Evolutionary conservation across 2,888 invertebrate species (phyloP).

Genomic region (Trichopria drosophilae): DNA sequence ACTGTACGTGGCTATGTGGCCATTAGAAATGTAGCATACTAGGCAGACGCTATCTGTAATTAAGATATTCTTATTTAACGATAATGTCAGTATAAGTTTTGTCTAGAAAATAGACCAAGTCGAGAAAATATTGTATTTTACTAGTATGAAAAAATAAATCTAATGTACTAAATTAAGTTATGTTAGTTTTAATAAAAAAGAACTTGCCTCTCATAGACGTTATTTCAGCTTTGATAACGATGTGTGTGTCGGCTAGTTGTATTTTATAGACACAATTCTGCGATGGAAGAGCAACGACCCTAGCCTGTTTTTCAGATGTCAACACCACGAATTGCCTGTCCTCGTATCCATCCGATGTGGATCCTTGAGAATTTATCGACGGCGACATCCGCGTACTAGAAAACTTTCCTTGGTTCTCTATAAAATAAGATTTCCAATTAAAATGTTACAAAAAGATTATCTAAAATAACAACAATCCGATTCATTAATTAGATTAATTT

Average conservation of each 20-base stretch:
- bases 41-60: conserved; percentile 90
- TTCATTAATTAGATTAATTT: too few species aligned
- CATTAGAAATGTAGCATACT: conserved; percentile 91
- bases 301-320: conserved; percentile 92
- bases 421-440: conserved; percentile 26
- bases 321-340: conserved; percentile 93
- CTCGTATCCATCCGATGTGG: conserved; percentile 61
- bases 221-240: conserved; percentile 92
- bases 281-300: conserved; percentile 91
- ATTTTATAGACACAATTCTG: conserved; percentile 93
- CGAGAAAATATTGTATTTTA: neutral
- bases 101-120: neutral
- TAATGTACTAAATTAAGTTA: neutral
- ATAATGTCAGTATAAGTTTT: too few species aligned
- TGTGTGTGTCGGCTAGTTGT: conserved; percentile 89
- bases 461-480: too few species aligned
- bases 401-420: conserved; percentile 49
- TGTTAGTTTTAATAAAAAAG: neutral
- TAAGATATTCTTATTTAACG: too few species aligned
- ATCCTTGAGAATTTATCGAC: conserved; percentile 64
- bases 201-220: conserved; percentile 82
- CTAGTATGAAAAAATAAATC: neutral
- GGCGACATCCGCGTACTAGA: conserved; percentile 73
- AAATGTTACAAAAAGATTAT: too few species aligned
- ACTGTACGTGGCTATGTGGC: conserved; percentile 90